These are phyloP conservation scores for Drosophila flavopinicola DNA, from an alignment of 2,888 invertebrate species.

Conservation along the genomic window DNA sequence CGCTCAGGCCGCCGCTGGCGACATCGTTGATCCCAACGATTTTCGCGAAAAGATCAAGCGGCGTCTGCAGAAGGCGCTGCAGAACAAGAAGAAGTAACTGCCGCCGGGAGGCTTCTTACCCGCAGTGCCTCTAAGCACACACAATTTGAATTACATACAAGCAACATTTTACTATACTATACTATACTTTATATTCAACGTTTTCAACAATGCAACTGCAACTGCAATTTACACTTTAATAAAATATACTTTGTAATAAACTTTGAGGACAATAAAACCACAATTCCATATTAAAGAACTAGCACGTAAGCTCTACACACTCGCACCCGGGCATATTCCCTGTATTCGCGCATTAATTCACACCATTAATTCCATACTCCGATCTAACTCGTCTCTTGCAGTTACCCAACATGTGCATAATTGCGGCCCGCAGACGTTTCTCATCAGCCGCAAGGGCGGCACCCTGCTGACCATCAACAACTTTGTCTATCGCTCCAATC, in stretches of 20 bases:
- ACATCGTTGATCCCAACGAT: slow-evolving; percentile 70
- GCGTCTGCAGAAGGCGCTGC: slow-evolving; percentile 80
- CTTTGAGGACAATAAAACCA: slow-evolving; percentile 56
- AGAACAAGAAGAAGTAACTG: slow-evolving; percentile 80
- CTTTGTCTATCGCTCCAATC: slow-evolving; percentile 84
- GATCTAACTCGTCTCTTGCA: slow-evolving; percentile 51
- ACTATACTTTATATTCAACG: slow-evolving; percentile 25
- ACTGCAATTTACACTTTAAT: slow-evolving; percentile 8
- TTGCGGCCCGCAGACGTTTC: slow-evolving; percentile 82
- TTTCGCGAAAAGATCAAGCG: slow-evolving; percentile 83
- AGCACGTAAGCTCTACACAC: slow-evolving; percentile 47
- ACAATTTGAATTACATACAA: slow-evolving; percentile 23
- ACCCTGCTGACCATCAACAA: slow-evolving; percentile 83
- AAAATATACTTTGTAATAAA: slow-evolving; percentile 45
- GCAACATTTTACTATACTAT: slow-evolving; percentile 8
- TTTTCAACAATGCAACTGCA: slow-evolving; percentile 23
- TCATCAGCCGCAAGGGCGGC: slow-evolving; percentile 84
- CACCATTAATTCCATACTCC: background rate
- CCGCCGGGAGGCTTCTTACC: slow-evolving; percentile 3
- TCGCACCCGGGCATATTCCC: background rate
- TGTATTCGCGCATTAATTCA: slow-evolving; percentile 1
- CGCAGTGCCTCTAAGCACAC: slow-evolving; percentile 21
- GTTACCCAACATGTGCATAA: slow-evolving; percentile 81
- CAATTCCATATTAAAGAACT: slow-evolving; percentile 34
- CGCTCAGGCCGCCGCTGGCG: slow-evolving; percentile 1